phyloP scores from a whole-genome alignment of 2,113 vertebrate genomes.

The Erythrocercus mccallii region DNA sequence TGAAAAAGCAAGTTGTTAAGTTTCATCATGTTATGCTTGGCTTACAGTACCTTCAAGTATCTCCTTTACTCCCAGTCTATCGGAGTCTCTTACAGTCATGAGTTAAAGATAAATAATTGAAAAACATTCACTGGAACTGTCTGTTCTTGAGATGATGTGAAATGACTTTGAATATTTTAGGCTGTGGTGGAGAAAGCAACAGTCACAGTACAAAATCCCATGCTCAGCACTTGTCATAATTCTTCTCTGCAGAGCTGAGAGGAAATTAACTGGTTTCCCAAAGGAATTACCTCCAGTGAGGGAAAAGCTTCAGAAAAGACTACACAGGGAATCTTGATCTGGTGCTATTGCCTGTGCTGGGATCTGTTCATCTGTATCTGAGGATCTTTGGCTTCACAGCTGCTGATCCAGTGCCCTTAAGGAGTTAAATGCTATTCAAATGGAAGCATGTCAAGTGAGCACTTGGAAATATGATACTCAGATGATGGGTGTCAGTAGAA shows the following conservation, averaged over 20 bases:
- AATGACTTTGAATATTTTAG: not conserved
- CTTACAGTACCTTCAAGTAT: not conserved
- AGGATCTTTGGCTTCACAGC: not conserved
- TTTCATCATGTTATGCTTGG: not conserved
- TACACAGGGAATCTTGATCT: not conserved
- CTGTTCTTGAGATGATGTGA: not conserved
- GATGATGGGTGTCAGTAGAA: not conserved
- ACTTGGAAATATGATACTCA: not conserved
- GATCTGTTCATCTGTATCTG: not conserved
- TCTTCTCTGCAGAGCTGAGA: not conserved
- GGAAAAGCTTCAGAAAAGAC: not conserved
- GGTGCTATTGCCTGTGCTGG: not conserved
- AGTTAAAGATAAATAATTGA: not conserved
- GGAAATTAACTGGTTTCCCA: not conserved
- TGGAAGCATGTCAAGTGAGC: not conserved
- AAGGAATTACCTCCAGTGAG: not conserved
- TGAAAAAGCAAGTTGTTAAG: not conserved
- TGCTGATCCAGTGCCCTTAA: not conserved
- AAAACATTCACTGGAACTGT: not conserved
- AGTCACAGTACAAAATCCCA: not conserved
- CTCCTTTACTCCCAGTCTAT: not conserved
- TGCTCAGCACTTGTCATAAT: not conserved
- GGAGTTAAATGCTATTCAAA: conserved; percentile 5
- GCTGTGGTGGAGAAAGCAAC: not conserved
- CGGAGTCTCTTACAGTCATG: not conserved